Percentiles rank a stretch among this genome's conserved stretches.
phyloP scores from a whole-genome alignment of 2,888 invertebrate species.

The Scrobipalpa atriplicella region DNA sequence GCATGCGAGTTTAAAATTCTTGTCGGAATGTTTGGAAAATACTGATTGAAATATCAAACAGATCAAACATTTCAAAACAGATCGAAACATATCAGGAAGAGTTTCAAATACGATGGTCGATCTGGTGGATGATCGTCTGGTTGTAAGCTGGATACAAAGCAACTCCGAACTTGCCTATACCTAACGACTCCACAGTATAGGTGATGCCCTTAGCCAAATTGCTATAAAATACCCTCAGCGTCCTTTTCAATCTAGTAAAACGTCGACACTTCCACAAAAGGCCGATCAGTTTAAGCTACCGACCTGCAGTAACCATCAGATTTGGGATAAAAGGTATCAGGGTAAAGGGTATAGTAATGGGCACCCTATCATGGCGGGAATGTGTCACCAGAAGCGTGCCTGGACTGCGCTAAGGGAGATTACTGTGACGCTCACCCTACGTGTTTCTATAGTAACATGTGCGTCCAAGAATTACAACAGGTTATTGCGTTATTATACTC shows the following conservation, averaged over 20 bases:
- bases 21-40: background rate
- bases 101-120: too few relatives aligned
- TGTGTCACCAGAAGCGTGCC: constrained; percentile 66
- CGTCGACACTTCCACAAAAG: constrained; percentile 7
- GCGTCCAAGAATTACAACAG: constrained; percentile 46
- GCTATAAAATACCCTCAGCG: background rate
- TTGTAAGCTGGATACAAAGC: too few relatives aligned
- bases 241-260: constrained; percentile 4
- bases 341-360: constrained; percentile 32
- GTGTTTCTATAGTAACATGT: constrained; percentile 46
- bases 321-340: constrained; percentile 25
- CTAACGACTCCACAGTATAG: too few relatives aligned
- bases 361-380: constrained; percentile 42
- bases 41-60: background rate
- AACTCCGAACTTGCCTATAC: too few relatives aligned
- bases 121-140: too few relatives aligned
- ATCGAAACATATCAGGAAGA: too few relatives aligned
- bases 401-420: constrained; percentile 52
- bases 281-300: constrained; percentile 9
- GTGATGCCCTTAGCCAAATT: background rate
- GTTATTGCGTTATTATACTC: constrained; percentile 65
- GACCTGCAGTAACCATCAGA: constrained; percentile 19
- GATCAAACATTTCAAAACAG: background rate
- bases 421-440: constrained; percentile 11
- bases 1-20: background rate